phyloP scores from a whole-genome alignment of 2,888 invertebrate genomes.

The Bombylius major region DNA sequence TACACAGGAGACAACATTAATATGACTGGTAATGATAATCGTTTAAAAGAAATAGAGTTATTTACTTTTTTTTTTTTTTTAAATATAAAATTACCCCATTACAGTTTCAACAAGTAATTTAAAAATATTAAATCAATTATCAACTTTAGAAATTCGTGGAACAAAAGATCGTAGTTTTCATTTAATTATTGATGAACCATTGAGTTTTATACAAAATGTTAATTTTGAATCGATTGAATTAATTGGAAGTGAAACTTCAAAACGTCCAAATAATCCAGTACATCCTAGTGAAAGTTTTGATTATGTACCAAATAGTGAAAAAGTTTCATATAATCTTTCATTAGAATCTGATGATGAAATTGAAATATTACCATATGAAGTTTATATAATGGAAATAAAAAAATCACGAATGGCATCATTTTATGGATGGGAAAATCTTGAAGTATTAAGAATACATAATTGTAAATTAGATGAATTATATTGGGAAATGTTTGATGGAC shows the following conservation, averaged over 20 bases:
- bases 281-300: conserved; percentile 33
- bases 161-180: conserved; percentile 36
- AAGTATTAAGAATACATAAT: conserved; percentile 45
- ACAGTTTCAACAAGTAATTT: conserved; percentile 31
- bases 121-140: conserved; percentile 35
- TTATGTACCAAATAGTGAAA: conserved; percentile 32
- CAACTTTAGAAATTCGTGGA: conserved; percentile 49
- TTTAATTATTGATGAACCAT: conserved; percentile 39
- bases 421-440: conserved; percentile 37
- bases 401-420: conserved; percentile 34
- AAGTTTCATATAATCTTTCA: conserved; percentile 19
- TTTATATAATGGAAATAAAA: conserved; percentile 44
- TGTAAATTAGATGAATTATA: conserved; percentile 48
- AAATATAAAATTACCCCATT: background rate
- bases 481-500: conserved; percentile 57
- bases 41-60: too few species aligned
- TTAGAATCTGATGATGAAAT: conserved; percentile 30
- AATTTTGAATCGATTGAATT: conserved; percentile 42
- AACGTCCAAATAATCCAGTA: conserved; percentile 26
- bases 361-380: conserved; percentile 50
- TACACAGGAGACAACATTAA: conserved; percentile 38
- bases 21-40: conserved; percentile 23
- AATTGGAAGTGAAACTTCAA: conserved; percentile 33
- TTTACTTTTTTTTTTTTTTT: background rate
- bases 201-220: conserved; percentile 38